Evolutionary conservation across 2,113 vertebrate genomes (phyloP).

Genomic region (Heloderma charlesbogerti): DNA sequence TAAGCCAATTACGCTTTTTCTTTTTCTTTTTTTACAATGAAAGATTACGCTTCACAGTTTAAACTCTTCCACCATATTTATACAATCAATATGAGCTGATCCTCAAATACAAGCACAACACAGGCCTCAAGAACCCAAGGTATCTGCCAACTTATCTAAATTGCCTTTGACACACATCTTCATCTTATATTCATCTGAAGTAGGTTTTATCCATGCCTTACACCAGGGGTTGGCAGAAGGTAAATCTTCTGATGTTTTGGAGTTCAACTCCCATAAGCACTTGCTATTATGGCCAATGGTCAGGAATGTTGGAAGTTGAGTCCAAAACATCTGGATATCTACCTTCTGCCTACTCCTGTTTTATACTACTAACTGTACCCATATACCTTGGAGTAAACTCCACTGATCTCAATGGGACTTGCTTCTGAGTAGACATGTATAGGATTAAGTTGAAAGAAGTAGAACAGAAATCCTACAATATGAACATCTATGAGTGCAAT

Average conservation of each 20-base stretch:
- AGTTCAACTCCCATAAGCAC: too few species aligned
- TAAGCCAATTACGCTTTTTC: too few species aligned
- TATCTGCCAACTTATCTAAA: not conserved
- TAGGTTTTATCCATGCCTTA: not conserved
- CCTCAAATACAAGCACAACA: constrained; percentile 14
- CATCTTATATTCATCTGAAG: not conserved
- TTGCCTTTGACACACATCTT: not conserved
- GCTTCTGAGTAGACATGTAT: not conserved
- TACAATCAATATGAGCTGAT: not conserved
- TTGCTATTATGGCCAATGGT: too few species aligned
- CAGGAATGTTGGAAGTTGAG: too few species aligned
- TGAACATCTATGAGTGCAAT: not conserved
- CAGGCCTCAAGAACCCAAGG: not conserved
- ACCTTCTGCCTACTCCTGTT: too few species aligned
- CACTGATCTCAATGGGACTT: not conserved
- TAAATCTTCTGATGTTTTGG: too few species aligned
- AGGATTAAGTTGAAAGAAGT: not conserved
- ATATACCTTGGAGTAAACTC: not conserved
- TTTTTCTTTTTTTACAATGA: not conserved
- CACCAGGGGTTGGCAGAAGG: rapidly evolving
- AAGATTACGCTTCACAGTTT: constrained; percentile 19
- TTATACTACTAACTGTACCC: not conserved
- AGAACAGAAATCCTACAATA: not conserved
- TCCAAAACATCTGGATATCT: too few species aligned
- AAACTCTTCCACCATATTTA: not conserved